Percentiles rank a stretch among this genome's conserved stretches.
Conservation (phyloP, 2,888 invertebrate genomes). For the Abscondita cerata region DNA sequence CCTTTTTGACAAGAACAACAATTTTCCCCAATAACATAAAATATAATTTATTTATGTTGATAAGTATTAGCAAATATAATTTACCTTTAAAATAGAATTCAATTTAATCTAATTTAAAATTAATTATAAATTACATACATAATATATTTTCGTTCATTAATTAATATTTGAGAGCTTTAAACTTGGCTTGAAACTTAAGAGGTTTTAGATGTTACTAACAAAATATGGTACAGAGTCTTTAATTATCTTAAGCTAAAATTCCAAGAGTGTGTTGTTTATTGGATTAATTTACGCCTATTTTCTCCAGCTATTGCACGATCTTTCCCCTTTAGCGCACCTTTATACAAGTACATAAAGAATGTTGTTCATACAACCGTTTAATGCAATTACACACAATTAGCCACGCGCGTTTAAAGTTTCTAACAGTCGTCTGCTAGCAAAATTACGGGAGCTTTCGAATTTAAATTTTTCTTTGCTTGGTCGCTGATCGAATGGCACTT, state of each 20-base stretch:
- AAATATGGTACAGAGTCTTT: background rate
- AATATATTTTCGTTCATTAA: too few relatives aligned
- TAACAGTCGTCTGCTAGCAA: constrained; percentile 14
- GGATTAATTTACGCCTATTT: constrained; percentile 29
- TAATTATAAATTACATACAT: too few relatives aligned
- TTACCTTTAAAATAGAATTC: too few relatives aligned
- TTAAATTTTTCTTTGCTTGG: too few relatives aligned
- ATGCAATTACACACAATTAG: constrained; percentile 35
- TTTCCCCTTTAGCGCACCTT: constrained; percentile 28
- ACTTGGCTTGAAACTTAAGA: too few relatives aligned
- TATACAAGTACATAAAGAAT: constrained; percentile 28
- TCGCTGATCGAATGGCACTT: background rate
- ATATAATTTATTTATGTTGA: too few relatives aligned
- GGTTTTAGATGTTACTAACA: background rate
- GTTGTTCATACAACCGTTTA: constrained; percentile 28
- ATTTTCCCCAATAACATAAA: too few relatives aligned
- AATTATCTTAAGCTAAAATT: constrained; percentile 17
- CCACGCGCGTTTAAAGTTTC: constrained; percentile 20
- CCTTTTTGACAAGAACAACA: too few relatives aligned
- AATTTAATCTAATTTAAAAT: too few relatives aligned
- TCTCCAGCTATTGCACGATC: constrained; percentile 20
- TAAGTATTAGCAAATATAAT: too few relatives aligned
- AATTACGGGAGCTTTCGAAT: background rate
- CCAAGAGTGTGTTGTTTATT: constrained; percentile 22
- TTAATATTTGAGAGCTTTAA: too few relatives aligned